phyloP scores from a whole-genome alignment of 2,113 vertebrate genomes.

The Halcyon senegalensis region DNA sequence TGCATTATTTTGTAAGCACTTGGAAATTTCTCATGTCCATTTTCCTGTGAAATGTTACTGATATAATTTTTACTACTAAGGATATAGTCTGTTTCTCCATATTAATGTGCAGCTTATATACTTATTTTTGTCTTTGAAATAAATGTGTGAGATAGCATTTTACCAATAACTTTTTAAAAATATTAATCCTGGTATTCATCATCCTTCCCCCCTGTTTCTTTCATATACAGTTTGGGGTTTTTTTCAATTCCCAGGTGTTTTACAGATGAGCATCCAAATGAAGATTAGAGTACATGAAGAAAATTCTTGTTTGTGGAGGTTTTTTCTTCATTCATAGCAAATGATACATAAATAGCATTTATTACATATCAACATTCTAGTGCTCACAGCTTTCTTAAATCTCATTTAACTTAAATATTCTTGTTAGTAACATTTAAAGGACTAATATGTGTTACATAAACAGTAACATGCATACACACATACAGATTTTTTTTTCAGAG shows the following conservation, averaged over 20 bases:
- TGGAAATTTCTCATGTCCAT: background rate
- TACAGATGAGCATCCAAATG: background rate
- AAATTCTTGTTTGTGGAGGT: background rate
- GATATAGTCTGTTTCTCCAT: background rate
- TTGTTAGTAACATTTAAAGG: background rate
- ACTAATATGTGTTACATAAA: background rate
- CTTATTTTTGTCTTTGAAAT: background rate
- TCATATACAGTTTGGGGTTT: background rate
- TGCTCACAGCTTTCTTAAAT: background rate
- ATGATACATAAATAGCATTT: background rate
- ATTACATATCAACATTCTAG: background rate
- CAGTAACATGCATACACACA: background rate
- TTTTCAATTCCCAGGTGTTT: background rate
- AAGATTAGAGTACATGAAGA: background rate
- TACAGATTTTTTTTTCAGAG: fast-evolving
- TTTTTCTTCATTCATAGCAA: background rate
- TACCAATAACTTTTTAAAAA: background rate
- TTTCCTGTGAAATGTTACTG: background rate
- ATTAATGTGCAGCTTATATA: background rate
- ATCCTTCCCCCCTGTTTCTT: background rate
- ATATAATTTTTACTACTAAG: background rate
- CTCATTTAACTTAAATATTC: background rate
- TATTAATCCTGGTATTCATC: background rate
- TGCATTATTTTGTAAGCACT: background rate
- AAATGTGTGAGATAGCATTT: background rate